Percentiles rank a stretch among this genome's conserved stretches.
phyloP scores from a whole-genome alignment of 2,113 vertebrate genomes.

The Erythrocercus mccallii region DNA sequence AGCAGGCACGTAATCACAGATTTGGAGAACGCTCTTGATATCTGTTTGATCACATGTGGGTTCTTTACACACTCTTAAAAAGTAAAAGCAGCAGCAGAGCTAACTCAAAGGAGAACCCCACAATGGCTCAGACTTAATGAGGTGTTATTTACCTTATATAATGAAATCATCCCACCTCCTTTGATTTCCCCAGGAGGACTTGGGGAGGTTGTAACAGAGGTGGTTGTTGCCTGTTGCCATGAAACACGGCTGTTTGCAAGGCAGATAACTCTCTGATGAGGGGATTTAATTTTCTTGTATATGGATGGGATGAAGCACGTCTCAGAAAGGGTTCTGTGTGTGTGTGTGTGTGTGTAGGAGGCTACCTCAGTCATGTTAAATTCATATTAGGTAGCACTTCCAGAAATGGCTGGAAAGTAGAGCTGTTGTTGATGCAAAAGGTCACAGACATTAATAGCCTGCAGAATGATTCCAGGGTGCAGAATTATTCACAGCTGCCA shows the following conservation, averaged over 20 bases:
- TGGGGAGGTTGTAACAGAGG: neutral
- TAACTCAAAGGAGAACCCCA: neutral
- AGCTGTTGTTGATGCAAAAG: constrained; percentile 35
- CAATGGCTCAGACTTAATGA: neutral
- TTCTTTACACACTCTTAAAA: neutral
- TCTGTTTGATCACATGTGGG: neutral
- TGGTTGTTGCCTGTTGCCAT: neutral
- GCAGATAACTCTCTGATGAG: neutral
- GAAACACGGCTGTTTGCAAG: neutral
- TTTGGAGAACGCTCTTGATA: neutral
- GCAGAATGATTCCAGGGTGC: neutral
- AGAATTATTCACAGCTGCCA: constrained; percentile 33
- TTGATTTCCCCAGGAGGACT: neutral
- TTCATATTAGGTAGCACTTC: constrained; percentile 17
- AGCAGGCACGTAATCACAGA: neutral
- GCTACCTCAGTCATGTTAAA: neutral
- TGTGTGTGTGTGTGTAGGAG: neutral
- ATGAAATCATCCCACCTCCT: neutral
- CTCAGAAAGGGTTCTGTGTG: neutral
- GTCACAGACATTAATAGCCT: constrained; percentile 19
- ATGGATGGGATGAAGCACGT: neutral
- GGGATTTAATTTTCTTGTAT: neutral
- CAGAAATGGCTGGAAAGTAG: neutral
- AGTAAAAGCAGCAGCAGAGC: neutral
- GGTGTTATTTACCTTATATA: neutral